phyloP scores from a whole-genome alignment of 2,113 vertebrate genomes.

The Eurypyga helias region DNA sequence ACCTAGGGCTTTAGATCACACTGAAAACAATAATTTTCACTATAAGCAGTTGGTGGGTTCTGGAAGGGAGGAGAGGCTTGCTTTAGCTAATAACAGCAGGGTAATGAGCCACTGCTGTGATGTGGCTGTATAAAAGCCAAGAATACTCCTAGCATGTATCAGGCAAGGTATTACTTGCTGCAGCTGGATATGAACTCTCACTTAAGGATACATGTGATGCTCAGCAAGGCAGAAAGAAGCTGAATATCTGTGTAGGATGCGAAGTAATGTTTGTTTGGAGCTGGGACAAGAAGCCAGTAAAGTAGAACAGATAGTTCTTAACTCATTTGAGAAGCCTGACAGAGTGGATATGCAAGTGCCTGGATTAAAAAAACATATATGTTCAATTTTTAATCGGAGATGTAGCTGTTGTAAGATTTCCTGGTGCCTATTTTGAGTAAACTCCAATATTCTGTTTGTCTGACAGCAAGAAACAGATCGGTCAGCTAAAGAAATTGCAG shows the following conservation, averaged over 20 bases:
- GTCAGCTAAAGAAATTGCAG: neutral
- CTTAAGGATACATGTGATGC: neutral
- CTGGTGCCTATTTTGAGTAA: neutral
- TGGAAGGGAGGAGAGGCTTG: neutral
- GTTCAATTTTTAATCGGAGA: neutral
- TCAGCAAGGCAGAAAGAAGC: neutral
- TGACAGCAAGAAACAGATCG: neutral
- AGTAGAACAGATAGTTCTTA: neutral
- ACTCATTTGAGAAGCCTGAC: neutral
- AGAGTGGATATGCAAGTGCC: neutral
- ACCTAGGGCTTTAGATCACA: neutral
- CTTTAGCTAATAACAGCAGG: neutral
- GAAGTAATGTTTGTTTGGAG: neutral
- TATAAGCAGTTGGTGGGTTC: neutral
- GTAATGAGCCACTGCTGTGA: neutral
- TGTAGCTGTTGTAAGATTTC: neutral
- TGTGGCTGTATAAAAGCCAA: neutral
- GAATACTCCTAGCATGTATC: neutral
- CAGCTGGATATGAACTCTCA: neutral
- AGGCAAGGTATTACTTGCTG: neutral
- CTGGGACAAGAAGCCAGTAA: neutral
- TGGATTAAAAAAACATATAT: neutral
- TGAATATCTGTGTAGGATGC: neutral
- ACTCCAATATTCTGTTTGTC: neutral
- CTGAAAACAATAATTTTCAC: neutral